phyloP scores from a whole-genome alignment of 2,113 vertebrate genomes.

The Gracilinanus agilis region DNA sequence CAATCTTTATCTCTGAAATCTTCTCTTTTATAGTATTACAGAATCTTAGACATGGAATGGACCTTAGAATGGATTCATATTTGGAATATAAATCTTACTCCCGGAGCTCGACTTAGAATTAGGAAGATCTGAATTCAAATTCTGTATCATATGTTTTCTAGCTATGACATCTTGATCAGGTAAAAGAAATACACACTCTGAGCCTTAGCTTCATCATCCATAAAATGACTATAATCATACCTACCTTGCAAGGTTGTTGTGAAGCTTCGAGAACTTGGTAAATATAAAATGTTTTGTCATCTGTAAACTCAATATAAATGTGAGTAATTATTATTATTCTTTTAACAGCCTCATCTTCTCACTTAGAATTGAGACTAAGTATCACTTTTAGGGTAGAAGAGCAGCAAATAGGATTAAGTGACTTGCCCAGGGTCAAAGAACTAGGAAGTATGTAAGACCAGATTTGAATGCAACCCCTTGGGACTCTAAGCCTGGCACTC shows the following conservation, averaged over 20 bases:
- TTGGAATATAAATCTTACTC: background rate
- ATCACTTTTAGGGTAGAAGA: too few species aligned
- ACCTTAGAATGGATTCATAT: background rate
- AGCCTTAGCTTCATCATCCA: background rate
- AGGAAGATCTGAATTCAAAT: background rate
- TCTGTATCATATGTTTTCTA: background rate
- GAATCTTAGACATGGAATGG: background rate
- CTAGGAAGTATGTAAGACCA: too few species aligned
- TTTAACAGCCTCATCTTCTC: too few species aligned
- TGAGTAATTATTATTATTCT: background rate
- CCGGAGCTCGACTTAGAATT: background rate
- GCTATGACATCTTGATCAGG: background rate
- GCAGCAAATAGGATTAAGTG: too few species aligned
- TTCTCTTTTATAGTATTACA: background rate
- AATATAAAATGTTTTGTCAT: background rate
- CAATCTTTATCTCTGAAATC: background rate
- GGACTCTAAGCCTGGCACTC: too few species aligned
- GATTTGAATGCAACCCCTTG: too few species aligned
- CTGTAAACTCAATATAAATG: background rate
- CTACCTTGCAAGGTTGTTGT: background rate
- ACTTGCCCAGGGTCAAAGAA: too few species aligned
- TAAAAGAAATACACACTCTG: background rate
- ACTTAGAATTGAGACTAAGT: too few species aligned
- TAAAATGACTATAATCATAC: background rate
- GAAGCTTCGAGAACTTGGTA: background rate